Conservation (phyloP, 64 coral and sea anemone genomes). For the Cladopsammia gracilis region DNA sequence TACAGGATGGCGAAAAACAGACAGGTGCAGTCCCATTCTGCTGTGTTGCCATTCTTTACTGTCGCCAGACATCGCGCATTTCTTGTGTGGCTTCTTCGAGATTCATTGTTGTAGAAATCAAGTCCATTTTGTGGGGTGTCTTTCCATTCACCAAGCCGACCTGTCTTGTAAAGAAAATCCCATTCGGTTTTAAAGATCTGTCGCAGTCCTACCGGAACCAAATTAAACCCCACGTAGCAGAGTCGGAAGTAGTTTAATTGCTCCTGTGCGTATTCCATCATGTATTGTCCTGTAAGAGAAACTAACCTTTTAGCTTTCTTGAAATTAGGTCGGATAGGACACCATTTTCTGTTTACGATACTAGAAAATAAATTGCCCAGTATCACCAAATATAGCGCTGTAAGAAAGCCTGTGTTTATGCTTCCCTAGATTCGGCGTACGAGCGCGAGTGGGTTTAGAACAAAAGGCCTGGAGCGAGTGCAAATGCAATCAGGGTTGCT, state of each 20-base stretch:
- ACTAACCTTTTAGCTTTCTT: too few relatives aligned
- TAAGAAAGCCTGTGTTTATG: too few relatives aligned
- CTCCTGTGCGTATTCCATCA: not conserved
- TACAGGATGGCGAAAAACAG: constrained; percentile 29
- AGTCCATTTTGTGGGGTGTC: constrained; percentile 12
- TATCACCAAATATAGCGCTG: too few relatives aligned
- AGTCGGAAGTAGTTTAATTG: not conserved
- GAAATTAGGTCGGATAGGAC: too few relatives aligned
- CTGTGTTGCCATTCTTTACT: constrained; percentile 8
- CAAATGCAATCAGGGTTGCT: too few relatives aligned
- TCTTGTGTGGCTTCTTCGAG: not conserved
- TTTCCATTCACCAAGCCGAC: constrained; percentile 2
- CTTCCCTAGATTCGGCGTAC: too few relatives aligned
- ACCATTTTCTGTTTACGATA: too few relatives aligned
- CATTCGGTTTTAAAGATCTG: constrained; percentile 19
- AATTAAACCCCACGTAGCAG: not conserved
- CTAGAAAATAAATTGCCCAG: too few relatives aligned
- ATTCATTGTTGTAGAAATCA: constrained; percentile 4
- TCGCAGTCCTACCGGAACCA: not conserved
- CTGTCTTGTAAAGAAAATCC: constrained; percentile 26
- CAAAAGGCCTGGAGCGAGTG: too few relatives aligned
- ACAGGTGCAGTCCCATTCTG: constrained; percentile 42
- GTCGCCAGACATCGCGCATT: not conserved
- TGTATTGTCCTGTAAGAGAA: too few relatives aligned
- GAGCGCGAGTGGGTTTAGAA: too few relatives aligned